Base-by-base conservation (phyloP, 2,113 vertebrate species). In the Ondatra zibethicus region DNA sequence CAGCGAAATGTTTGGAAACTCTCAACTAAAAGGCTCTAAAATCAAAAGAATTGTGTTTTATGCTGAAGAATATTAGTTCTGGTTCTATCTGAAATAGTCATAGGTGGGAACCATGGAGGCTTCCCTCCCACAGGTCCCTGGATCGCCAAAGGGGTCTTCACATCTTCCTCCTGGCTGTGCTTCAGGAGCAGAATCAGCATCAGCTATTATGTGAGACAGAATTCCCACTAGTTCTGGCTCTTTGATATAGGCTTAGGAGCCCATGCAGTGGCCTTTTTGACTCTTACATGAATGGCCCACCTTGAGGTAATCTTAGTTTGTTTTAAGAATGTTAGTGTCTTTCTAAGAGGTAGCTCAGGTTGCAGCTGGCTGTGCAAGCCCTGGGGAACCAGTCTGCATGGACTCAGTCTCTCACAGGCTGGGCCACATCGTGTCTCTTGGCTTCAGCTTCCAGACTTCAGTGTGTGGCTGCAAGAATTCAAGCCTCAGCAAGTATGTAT, bases 1-100 rank as follows among this genome's bases (percentile, higher is more conserved):
- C n/a, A 82, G 19, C 85, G 39, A 88, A 11, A 21, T 50, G 42
- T 97, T 96, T 95, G 36, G 89, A 96, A 89, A 90, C 75, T 88
- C 52, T 77, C 88, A 45, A n/a, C 73, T 93, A 55, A 95, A 96
- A 92, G 86, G 72, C 92, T 78, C 36, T 21, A 58, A 88, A 42
- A 89, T 89, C 5, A 92, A 88, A 86, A 39, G 70, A 66, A 77
- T 89, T 36, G 36, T 63, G 61, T 92, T 81, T 93, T 93, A 55
- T 86, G 52, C 16, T 66, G 97, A 50, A 3, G 93, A 91, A 11
- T 52, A 29, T 92, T 58, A 90, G 75, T 70, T 65, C 68, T 16
- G 7, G 0, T 86, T 95, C 80, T 81, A 50, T 91, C 66, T 91
- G n/a, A 77, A 50, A 31, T 68, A 86, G 47, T 68, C 72, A 39